Percentiles rank a stretch among this genome's conserved stretches.
Conservation (phyloP, 2,888 invertebrate genomes). For the Trichacis sp. region DNA sequence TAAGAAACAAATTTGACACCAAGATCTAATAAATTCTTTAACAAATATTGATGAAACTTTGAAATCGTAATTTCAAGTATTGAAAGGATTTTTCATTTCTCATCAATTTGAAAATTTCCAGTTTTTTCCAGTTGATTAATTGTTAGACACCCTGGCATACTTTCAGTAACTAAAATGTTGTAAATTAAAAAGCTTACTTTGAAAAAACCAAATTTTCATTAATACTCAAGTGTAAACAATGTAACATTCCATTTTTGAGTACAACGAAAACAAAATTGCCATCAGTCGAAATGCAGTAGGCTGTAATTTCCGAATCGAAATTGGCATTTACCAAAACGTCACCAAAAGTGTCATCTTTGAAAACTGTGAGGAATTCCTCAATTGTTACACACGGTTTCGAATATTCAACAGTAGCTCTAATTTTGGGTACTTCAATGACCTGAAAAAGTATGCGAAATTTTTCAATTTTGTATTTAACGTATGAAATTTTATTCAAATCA, state of each 20-base stretch:
- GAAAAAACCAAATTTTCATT: slow-evolving; percentile 50
- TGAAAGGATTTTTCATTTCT: too few species aligned
- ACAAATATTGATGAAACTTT: background rate
- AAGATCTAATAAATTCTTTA: background rate
- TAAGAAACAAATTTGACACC: background rate
- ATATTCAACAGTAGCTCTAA: slow-evolving; percentile 50
- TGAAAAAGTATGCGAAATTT: background rate
- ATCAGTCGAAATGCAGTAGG: slow-evolving; percentile 54
- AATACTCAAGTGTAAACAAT: slow-evolving; percentile 56
- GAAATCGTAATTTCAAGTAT: background rate
- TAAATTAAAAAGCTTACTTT: slow-evolving; percentile 49
- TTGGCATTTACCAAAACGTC: slow-evolving; percentile 52
- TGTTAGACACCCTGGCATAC: too few species aligned
- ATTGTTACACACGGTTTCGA: slow-evolving; percentile 57
- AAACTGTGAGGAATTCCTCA: slow-evolving; percentile 62
- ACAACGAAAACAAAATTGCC: slow-evolving; percentile 55
- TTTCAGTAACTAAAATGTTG: background rate
- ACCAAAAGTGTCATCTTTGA: slow-evolving; percentile 57
- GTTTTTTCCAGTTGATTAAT: too few species aligned
- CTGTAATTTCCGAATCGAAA: slow-evolving; percentile 56
- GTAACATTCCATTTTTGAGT: slow-evolving; percentile 51
- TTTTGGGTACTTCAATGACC: too few species aligned
- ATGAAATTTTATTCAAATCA: background rate
- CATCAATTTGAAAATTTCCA: too few species aligned
- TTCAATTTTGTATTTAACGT: too few species aligned